phyloP scores from a whole-genome alignment of 2,113 vertebrate genomes.

The Engraulis encrasicolus region DNA sequence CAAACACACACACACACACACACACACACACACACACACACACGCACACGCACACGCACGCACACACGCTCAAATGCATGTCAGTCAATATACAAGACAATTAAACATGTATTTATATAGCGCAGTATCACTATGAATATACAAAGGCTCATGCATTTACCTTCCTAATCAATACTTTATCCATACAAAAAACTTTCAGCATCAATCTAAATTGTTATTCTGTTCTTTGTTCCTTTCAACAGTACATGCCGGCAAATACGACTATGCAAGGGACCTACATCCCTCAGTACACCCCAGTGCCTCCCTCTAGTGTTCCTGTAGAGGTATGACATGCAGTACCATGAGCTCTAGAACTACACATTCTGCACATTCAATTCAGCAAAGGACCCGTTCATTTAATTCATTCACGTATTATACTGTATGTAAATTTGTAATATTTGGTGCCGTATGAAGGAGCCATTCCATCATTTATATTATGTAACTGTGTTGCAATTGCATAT shows the following conservation, averaged over 20 bases:
- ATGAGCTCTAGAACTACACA: neutral
- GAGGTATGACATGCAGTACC: slow-evolving; percentile 76
- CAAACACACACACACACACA: too few relatives aligned
- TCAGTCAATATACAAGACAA: too few relatives aligned
- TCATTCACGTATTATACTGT: too few relatives aligned
- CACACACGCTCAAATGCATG: too few relatives aligned
- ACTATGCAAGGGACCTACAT: slow-evolving; percentile 88
- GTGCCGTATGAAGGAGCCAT: neutral
- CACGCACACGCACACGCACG: too few relatives aligned
- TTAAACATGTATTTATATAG: too few relatives aligned
- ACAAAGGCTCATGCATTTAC: neutral
- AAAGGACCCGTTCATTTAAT: too few relatives aligned
- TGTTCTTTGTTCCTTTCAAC: slow-evolving; percentile 39
- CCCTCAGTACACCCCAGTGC: slow-evolving; percentile 86
- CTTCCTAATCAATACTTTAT: neutral
- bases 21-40: too few relatives aligned
- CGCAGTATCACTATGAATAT: too few relatives aligned
- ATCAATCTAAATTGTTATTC: slow-evolving; percentile 24
- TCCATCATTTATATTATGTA: neutral
- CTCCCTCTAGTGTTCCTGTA: slow-evolving; percentile 81
- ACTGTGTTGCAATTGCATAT: too few relatives aligned
- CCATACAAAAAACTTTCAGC: neutral
- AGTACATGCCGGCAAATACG: slow-evolving; percentile 88
- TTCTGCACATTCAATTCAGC: neutral
- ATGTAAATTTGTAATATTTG: too few relatives aligned